Percentiles rank a stretch among this genome's conserved stretches.
Evolutionary conservation across 2,113 vertebrate genomes (phyloP).

Genomic region (Mus spicilegus): DNA sequence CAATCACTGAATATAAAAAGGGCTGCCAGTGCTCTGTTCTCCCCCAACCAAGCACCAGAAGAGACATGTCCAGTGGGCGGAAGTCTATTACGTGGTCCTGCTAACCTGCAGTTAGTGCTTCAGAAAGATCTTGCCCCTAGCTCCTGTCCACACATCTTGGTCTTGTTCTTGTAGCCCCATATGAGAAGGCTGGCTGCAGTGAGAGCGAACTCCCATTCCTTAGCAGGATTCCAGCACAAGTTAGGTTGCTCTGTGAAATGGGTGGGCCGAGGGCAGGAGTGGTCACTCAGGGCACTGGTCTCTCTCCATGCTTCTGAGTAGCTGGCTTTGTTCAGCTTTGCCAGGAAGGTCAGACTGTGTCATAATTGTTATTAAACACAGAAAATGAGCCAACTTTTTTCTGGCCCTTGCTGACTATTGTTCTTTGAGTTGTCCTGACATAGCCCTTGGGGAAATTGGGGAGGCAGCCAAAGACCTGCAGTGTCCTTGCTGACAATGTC

Average conservation of each 20-base stretch:
- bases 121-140: background rate
- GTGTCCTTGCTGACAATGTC: background rate
- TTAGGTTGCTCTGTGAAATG: too few species aligned
- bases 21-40: background rate
- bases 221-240: background rate
- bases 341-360: constrained; percentile 47
- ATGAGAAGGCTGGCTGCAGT: background rate
- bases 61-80: background rate
- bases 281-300: background rate
- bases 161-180: background rate
- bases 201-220: background rate
- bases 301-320: background rate
- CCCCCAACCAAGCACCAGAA: background rate
- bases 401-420: background rate
- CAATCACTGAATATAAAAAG: constrained; percentile 26
- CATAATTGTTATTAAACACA: constrained; percentile 27
- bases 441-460: background rate
- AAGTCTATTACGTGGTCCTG: background rate
- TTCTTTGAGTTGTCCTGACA: background rate
- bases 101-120: background rate
- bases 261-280: background rate
- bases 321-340: background rate
- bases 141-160: background rate
- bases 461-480: constrained; percentile 8
- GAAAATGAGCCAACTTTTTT: constrained; percentile 23